These are phyloP conservation scores for cattle (Bos taurus) DNA, from an alignment of 2,113 vertebrate species.

Conservation along the genomic window ARS-UCD2.0 NC_037332.1:7094001-7094500, in stretches of 20 bases:
- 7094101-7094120: not conserved
- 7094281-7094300: slow-evolving; percentile 47
- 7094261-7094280: slow-evolving; percentile 57
- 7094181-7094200: slow-evolving; percentile 46
- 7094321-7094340: not conserved
- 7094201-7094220: not conserved
- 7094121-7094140: not conserved
- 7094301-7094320: slow-evolving; percentile 35
- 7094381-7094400: not conserved
- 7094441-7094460: not conserved
- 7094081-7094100: not conserved
- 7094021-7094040: not conserved
- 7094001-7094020: not conserved
- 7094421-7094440: slow-evolving; percentile 17
- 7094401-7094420: not conserved
- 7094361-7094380: not conserved
- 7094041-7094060: not conserved
- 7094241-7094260: slow-evolving; percentile 21
- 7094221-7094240: slow-evolving; percentile 2
- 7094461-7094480: not conserved
- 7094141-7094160: slow-evolving; percentile 7
- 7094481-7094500: not conserved
- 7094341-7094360: not conserved
- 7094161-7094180: slow-evolving; percentile 31
- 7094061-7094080: not conserved